Conservation (phyloP, 2,113 vertebrate species). For the Cephalopholis sonnerati region DNA sequence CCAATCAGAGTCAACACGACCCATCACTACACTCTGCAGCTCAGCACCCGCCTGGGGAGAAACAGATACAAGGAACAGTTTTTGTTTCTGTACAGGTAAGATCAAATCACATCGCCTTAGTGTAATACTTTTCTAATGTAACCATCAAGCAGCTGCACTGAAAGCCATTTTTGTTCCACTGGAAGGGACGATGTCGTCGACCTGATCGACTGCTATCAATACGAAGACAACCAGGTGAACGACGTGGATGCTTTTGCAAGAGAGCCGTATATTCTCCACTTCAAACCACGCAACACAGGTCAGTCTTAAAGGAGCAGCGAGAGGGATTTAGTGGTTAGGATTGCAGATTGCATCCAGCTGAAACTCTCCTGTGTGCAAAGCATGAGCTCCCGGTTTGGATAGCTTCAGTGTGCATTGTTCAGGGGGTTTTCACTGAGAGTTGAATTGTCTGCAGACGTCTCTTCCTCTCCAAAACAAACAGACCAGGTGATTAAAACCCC, state of each 20-base stretch:
- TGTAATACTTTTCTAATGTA: neutral
- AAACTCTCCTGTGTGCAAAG: too few species aligned
- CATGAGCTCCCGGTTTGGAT: too few species aligned
- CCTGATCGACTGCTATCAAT: conserved; percentile 71
- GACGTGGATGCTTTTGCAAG: conserved; percentile 75
- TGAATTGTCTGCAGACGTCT: too few species aligned
- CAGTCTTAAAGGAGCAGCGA: neutral
- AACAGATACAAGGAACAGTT: conserved; percentile 83
- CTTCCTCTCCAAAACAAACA: too few species aligned
- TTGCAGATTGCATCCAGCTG: too few species aligned
- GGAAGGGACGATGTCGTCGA: conserved; percentile 68
- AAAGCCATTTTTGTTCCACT: neutral
- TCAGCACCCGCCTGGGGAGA: conserved; percentile 77
- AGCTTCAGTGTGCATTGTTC: too few species aligned
- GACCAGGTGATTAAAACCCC: too few species aligned
- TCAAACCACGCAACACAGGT: conserved; percentile 71
- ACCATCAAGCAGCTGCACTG: neutral
- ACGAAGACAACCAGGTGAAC: conserved; percentile 75
- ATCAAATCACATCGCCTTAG: neutral
- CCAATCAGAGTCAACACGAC: conserved; percentile 61
- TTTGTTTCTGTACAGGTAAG: conserved; percentile 80
- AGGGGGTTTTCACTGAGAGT: too few species aligned
- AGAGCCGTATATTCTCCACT: conserved; percentile 78
- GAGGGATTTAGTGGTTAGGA: too few species aligned
- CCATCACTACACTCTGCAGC: conserved; percentile 67